phyloP scores from a whole-genome alignment of 2,113 vertebrate genomes.

The Microtus pennsylvanicus region DNA sequence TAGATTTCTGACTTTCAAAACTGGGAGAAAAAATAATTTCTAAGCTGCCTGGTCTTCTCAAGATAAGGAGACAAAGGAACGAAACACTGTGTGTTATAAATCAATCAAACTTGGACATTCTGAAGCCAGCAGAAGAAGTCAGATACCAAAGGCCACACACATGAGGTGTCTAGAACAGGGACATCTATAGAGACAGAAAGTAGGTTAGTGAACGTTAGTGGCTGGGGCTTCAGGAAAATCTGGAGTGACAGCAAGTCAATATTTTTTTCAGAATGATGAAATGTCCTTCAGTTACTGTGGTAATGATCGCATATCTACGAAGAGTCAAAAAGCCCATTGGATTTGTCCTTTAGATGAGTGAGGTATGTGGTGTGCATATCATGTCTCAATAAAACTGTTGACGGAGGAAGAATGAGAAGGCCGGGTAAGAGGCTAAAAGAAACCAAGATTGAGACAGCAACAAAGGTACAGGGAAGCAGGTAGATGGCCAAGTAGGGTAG shows the following conservation, averaged over 20 bases:
- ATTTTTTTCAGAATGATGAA: neutral
- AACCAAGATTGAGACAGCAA: neutral
- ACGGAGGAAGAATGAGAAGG: neutral
- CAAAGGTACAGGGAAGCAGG: neutral
- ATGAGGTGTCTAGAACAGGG: neutral
- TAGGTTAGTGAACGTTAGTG: neutral
- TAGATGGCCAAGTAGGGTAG: neutral
- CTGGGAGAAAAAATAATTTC: neutral
- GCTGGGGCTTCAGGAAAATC: neutral
- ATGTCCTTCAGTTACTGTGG: neutral
- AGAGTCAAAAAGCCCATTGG: neutral
- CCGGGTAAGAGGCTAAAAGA: no score
- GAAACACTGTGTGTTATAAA: neutral
- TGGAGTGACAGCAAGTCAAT: neutral
- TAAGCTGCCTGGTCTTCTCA: neutral
- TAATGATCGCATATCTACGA: no score
- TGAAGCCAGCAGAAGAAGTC: neutral
- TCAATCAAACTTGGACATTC: neutral
- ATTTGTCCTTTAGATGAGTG: neutral
- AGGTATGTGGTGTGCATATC: neutral
- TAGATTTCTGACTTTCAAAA: neutral
- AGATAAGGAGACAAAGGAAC: neutral
- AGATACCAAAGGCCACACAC: neutral
- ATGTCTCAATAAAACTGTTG: constrained; percentile 8
- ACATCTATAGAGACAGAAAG: neutral